These are phyloP conservation scores for Subanguina moxae DNA, from an alignment of 1,140 invertebrate genomes.

Conservation along the genomic window DNA sequence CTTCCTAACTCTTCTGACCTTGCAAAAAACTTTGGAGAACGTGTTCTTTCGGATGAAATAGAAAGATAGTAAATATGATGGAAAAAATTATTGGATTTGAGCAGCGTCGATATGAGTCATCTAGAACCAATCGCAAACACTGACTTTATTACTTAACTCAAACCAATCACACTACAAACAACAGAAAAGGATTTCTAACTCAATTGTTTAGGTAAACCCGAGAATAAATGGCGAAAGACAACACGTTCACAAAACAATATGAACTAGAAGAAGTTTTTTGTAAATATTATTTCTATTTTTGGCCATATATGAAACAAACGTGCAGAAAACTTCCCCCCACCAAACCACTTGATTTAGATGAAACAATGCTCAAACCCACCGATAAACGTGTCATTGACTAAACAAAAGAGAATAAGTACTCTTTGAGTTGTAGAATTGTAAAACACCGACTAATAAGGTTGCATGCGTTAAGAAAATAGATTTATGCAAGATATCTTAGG, in stretches of 20 bases:
- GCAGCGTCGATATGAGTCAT: neutral
- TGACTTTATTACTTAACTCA: too few relatives aligned
- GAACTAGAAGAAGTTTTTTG: neutral
- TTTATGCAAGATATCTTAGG: too few relatives aligned
- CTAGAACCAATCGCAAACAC: too few relatives aligned
- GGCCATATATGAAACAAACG: too few relatives aligned
- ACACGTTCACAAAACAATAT: conserved; percentile 3
- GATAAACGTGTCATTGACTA: conserved; percentile 98
- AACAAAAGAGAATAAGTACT: conserved; percentile 43
- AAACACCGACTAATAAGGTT: conserved; percentile 18
- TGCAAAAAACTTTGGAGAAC: too few relatives aligned
- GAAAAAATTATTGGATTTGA: conserved; percentile 16
- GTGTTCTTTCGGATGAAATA: conserved; percentile 1
- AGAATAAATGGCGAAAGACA: conserved; percentile 7
- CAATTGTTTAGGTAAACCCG: neutral
- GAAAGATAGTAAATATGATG: too few relatives aligned
- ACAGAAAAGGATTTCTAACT: too few relatives aligned
- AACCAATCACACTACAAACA: too few relatives aligned
- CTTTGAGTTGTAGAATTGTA: neutral
- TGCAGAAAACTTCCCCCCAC: too few relatives aligned
- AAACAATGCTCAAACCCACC: conserved; percentile 71
- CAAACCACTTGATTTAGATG: too few relatives aligned
- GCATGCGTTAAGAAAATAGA: neutral
- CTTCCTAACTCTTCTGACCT: too few relatives aligned
- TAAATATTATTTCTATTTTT: too few relatives aligned